Evolutionary conservation across 1,140 invertebrate species (phyloP).

Genomic region (Lithobius niger): DNA sequence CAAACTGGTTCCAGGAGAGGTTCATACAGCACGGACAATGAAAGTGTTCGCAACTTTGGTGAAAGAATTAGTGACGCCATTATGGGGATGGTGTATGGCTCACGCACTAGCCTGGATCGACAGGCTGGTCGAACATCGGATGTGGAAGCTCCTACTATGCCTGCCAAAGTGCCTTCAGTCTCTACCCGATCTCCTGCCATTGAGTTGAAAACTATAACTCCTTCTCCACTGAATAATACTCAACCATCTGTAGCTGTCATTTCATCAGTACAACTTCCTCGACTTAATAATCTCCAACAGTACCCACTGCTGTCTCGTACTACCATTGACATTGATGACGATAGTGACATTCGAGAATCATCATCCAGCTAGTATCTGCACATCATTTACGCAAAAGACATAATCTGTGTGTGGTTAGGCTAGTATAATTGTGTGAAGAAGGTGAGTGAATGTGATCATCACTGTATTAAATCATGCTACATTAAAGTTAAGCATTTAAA

Average conservation of each 20-base stretch:
- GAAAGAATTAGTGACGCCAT: slow-evolving; percentile 1
- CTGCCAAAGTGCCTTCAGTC: too few species aligned
- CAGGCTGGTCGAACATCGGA: too few species aligned
- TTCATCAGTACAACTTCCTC: too few species aligned
- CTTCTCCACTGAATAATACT: too few species aligned
- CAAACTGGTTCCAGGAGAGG: neutral
- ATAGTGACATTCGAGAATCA: slow-evolving; percentile 8
- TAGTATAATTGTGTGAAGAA: too few species aligned
- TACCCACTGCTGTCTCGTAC: slow-evolving; percentile 3
- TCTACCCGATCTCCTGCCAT: neutral
- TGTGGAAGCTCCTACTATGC: too few species aligned
- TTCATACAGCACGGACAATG: neutral
- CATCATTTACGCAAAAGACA: too few species aligned
- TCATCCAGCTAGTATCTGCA: slow-evolving; percentile 8
- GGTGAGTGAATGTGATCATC: too few species aligned
- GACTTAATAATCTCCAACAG: neutral
- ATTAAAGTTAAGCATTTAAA: too few species aligned
- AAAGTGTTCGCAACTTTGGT: neutral
- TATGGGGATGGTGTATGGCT: neutral
- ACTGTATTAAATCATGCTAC: too few species aligned
- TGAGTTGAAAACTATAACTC: neutral
- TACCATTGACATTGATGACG: neutral
- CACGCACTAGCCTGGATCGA: neutral
- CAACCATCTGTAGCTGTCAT: too few species aligned
- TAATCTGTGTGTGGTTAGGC: too few species aligned